Conservation (phyloP, 2,888 invertebrate species). For the Tipula helvola region DNA sequence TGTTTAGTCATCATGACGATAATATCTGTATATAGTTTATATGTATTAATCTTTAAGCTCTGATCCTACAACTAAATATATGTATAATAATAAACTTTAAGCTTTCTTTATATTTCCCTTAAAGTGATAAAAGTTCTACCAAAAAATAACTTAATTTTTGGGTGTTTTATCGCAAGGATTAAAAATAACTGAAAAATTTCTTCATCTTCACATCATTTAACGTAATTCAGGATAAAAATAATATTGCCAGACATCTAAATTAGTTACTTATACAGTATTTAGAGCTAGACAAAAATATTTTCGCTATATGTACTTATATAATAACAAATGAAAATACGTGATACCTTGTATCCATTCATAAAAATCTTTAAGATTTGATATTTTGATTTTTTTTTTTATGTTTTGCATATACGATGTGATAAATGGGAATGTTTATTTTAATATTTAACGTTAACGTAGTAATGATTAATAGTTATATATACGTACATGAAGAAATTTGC, state of each 20-base stretch:
- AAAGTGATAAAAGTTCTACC: not conserved
- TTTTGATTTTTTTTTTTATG: not conserved
- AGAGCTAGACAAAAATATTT: not conserved
- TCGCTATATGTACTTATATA: not conserved
- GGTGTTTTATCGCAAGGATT: not conserved
- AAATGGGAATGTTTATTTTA: not conserved
- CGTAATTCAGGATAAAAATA: not conserved
- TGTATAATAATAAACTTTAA: not conserved
- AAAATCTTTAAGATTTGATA: not conserved
- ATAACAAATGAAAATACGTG: not conserved
- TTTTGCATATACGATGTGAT: not conserved
- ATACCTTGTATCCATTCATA: not conserved
- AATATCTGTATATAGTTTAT: not conserved
- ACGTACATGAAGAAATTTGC: too few species aligned
- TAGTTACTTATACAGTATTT: not conserved
- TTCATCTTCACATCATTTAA: not conserved
- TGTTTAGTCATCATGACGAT: not conserved
- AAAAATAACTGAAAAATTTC: not conserved
- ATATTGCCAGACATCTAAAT: not conserved
- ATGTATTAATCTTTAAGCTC: not conserved
- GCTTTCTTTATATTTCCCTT: not conserved
- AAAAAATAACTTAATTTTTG: not conserved
- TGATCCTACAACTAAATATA: not conserved
- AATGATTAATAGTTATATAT: not conserved
- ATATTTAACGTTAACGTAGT: not conserved